phyloP scores from a whole-genome alignment of 2,888 invertebrate species.

The Alentia gelatinosa region DNA sequence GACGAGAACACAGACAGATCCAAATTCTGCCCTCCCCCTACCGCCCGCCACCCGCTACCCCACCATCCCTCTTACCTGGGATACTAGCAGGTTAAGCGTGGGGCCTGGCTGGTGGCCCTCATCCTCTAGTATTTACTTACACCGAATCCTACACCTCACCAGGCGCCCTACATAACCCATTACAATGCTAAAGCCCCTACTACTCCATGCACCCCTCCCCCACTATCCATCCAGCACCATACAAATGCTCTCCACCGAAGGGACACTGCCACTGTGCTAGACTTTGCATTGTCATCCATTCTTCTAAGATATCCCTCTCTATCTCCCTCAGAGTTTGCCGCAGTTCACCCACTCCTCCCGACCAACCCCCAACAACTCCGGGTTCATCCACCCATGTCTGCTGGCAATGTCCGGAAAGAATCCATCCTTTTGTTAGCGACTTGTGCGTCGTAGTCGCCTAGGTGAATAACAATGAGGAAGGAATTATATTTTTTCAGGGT shows the following conservation, averaged over 20 bases:
- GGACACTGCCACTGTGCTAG: background rate
- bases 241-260: no score
- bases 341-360: no score
- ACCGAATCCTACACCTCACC: background rate
- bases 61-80: background rate
- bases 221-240: background rate
- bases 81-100: background rate
- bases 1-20: no score
- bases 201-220: background rate
- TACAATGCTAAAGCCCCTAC: background rate
- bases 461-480: background rate
- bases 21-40: background rate
- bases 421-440: background rate
- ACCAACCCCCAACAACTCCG: no score
- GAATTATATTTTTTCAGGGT: background rate
- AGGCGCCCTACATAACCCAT: background rate
- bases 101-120: background rate
- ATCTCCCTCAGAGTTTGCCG: no score
- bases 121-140: background rate
- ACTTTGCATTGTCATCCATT: slow-evolving; percentile 1
- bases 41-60: no score
- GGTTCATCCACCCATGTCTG: no score
- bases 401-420: background rate
- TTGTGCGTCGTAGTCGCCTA: background rate
- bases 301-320: no score